phyloP scores from a whole-genome alignment of 2,113 vertebrate species.

The Myanophis thanlyinensis region DNA sequence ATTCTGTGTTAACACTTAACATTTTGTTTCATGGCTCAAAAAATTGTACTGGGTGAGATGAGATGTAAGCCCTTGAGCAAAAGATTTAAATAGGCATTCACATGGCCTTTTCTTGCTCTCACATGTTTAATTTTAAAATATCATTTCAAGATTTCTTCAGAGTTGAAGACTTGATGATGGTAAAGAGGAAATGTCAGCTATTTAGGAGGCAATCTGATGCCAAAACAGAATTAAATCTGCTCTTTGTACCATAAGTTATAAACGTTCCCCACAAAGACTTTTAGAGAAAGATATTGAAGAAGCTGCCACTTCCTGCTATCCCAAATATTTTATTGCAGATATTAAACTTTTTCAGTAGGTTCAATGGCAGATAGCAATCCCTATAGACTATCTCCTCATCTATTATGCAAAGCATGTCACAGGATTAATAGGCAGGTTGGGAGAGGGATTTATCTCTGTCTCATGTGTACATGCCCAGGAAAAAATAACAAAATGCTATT shows the following conservation, averaged over 20 bases:
- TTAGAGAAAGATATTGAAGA: background rate
- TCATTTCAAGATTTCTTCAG: background rate
- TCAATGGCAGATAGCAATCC: background rate
- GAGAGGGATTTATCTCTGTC: background rate
- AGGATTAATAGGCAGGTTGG: background rate
- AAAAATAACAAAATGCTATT: background rate
- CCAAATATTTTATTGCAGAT: background rate
- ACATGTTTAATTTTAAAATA: background rate
- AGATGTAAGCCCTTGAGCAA: background rate
- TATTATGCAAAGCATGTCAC: background rate
- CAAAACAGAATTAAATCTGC: slow-evolving; percentile 18
- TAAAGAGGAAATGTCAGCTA: background rate
- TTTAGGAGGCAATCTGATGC: background rate
- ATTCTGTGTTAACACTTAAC: background rate
- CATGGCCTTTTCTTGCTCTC: background rate
- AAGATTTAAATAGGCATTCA: background rate
- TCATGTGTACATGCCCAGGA: background rate
- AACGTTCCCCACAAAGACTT: background rate
- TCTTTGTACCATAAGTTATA: background rate
- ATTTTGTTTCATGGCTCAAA: background rate
- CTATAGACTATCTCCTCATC: background rate
- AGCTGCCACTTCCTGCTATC: background rate
- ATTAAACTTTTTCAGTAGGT: background rate
- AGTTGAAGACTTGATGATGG: background rate
- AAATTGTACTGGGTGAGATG: background rate